Percentiles rank a stretch among this genome's conserved stretches.
These are phyloP conservation scores for Hyles euphorbiae DNA, from an alignment of 1,140 invertebrate species.

Conservation along the genomic window DNA sequence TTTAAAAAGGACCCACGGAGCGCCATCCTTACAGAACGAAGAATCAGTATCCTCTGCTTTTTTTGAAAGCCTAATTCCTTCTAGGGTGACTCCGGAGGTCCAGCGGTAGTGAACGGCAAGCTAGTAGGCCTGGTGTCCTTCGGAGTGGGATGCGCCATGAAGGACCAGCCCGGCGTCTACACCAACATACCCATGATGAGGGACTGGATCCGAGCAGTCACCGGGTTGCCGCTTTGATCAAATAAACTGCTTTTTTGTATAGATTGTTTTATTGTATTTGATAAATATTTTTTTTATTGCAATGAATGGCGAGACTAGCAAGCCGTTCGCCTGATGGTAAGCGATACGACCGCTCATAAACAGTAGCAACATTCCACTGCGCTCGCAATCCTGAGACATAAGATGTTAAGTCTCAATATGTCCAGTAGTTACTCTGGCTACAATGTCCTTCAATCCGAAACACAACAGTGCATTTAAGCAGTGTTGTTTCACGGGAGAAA, in stretches of 20 bases:
- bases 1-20: no score
- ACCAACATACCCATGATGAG: constrained; percentile 64
- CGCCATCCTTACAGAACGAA: no score
- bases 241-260: background rate
- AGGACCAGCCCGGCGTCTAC: constrained; percentile 78
- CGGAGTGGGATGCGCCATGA: constrained; percentile 77
- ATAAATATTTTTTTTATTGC: background rate
- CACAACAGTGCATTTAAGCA: no score
- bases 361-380: no score
- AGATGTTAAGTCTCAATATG: no score
- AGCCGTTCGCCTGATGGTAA: no score
- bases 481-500: no score
- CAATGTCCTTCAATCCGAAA: no score
- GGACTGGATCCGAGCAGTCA: constrained; percentile 56
- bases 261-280: background rate
- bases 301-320: no score
- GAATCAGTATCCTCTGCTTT: background rate
- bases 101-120: constrained; percentile 50
- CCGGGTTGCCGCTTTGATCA: constrained; percentile 43
- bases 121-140: constrained; percentile 78
- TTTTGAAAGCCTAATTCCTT: constrained; percentile 4
- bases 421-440: no score
- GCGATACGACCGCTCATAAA: no score
- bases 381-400: no score
- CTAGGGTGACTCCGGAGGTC: constrained; percentile 71